Conservation (phyloP, 2,888 invertebrate genomes). For the Oscheius onirici region DNA sequence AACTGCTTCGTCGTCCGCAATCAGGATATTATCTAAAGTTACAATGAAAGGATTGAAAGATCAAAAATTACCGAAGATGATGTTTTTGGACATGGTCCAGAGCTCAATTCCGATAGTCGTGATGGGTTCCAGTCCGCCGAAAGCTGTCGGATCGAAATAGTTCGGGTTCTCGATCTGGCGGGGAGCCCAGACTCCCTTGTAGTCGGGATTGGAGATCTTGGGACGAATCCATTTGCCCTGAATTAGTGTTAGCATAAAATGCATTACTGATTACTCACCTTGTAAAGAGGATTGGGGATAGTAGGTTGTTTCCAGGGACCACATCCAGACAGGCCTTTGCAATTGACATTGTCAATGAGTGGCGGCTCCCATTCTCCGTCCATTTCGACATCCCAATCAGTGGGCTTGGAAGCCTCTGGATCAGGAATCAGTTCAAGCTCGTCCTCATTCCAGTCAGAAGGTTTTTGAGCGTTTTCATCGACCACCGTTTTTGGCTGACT, state of each 20-base stretch:
- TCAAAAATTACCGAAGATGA: conserved; percentile 83
- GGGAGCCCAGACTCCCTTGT: conserved; percentile 76
- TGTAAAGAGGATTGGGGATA: conserved; percentile 76
- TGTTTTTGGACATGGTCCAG: conserved; percentile 96
- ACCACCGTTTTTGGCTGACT: conserved; percentile 88
- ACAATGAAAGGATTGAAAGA: too few relatives aligned
- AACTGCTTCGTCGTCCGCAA: conserved; percentile 83
- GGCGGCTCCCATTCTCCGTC: conserved; percentile 99
- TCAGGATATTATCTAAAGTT: conserved; percentile 80
- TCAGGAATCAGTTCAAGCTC: conserved; percentile 87
- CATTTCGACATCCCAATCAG: conserved; percentile 97
- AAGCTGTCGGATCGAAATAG: conserved; percentile 90
- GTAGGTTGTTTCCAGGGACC: conserved; percentile 84
- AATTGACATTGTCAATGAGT: conserved; percentile 53
- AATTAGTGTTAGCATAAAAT: conserved; percentile 8
- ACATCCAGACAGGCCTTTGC: conserved; percentile 82
- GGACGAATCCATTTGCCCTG: conserved; percentile 90
- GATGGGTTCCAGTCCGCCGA: conserved; percentile 59
- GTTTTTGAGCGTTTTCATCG: conserved; percentile 62
- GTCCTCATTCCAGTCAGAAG: conserved; percentile 79
- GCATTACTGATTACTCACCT: conserved; percentile 71
- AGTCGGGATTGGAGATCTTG: conserved; percentile 75
- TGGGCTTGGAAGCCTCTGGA: conserved; percentile 85
- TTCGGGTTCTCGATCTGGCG: conserved; percentile 88
- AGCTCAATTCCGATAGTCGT: conserved; percentile 90